A percentile compares a stretch with the other conserved stretches of the same genome.
These are phyloP conservation scores for Trematocara macrostoma DNA, from an alignment of 2,113 vertebrate genomes.

Conservation along the genomic window DNA sequence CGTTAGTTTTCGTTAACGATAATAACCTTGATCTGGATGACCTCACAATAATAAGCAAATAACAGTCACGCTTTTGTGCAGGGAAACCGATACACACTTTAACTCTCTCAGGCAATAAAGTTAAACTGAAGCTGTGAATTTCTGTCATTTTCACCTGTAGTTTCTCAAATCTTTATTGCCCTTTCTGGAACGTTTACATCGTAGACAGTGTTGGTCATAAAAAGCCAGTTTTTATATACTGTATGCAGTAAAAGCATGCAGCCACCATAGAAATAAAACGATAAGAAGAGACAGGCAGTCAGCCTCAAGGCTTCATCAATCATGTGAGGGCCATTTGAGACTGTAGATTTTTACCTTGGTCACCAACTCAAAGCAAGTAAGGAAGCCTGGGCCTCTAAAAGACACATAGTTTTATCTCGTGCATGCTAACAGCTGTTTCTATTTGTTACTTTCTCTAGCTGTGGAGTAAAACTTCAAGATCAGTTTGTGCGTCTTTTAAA, in stretches of 20 bases:
- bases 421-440: not conserved
- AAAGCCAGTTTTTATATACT: not conserved
- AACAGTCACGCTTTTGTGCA: not conserved
- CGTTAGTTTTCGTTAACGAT: no score
- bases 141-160: not conserved
- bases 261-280: not conserved
- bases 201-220: not conserved
- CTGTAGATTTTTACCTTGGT: not conserved
- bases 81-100: not conserved
- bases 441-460: not conserved
- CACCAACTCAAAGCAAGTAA: not conserved
- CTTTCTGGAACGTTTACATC: not conserved
- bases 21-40: not conserved
- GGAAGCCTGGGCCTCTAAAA: not conserved
- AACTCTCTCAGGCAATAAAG: not conserved
- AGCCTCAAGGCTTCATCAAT: not conserved
- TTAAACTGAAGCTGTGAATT: not conserved
- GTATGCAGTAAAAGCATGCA: not conserved
- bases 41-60: not conserved
- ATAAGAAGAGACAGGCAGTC: not conserved
- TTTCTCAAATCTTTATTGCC: not conserved
- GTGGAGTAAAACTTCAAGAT: not conserved
- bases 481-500: not conserved
- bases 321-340: not conserved
- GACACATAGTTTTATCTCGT: not conserved